Evolutionary conservation across 2,797 vertebrate species (phyloP).

Genomic region (Setipinna tenuifilis): DNA sequence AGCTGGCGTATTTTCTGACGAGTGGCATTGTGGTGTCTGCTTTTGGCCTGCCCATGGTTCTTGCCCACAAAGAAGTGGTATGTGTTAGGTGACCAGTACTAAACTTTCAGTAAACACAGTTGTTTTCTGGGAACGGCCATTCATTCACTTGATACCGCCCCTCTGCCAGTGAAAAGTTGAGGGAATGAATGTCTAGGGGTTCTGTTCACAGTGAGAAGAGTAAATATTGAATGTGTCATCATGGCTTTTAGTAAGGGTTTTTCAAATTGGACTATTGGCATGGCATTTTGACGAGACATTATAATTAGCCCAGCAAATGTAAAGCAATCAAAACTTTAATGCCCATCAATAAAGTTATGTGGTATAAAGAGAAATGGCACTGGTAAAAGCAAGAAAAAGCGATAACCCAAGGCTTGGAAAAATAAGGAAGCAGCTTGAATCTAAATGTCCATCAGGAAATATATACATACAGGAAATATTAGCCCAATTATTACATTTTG

Average conservation of each 20-base stretch:
- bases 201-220: not conserved
- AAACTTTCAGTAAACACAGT: not conserved
- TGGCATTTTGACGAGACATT: too few species aligned
- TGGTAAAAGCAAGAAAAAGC: not conserved
- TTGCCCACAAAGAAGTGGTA: slow-evolving; percentile 83
- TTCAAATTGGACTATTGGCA: not conserved
- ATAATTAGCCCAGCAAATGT: not conserved
- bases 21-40: slow-evolving; percentile 95
- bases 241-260: not conserved
- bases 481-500: too few species aligned
- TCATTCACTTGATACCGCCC: too few species aligned
- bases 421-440: not conserved
- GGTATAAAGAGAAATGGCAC: not conserved
- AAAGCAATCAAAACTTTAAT: not conserved
- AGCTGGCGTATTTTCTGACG: slow-evolving; percentile 92
- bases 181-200: not conserved
- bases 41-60: slow-evolving; percentile 89
- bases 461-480: not conserved
- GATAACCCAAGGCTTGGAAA: not conserved
- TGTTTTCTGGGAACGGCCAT: too few species aligned
- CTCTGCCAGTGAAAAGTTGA: not conserved
- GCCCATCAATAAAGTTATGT: not conserved
- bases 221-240: too few species aligned
- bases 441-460: not conserved
- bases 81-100: slow-evolving; percentile 60